A percentile compares a stretch with the other conserved stretches of the same genome.
Conservation (phyloP, 2,797 vertebrate species). For the Dryobates pubescens region DNA sequence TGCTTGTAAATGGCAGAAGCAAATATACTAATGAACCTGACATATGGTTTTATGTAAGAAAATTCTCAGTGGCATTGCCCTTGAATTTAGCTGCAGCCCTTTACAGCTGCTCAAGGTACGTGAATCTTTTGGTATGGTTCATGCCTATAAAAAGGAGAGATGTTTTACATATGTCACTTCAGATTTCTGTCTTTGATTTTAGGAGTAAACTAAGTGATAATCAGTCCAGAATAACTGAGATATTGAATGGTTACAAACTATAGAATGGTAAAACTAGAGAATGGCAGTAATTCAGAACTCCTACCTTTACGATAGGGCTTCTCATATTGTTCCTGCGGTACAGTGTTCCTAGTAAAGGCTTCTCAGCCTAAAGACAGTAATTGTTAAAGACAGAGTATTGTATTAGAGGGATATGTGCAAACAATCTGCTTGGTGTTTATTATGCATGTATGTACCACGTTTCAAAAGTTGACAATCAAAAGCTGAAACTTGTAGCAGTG, state of each 20-base stretch:
- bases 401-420: background rate
- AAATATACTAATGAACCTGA: conserved; percentile 59
- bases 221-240: background rate
- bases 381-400: background rate
- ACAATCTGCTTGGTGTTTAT: background rate
- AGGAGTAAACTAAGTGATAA: background rate
- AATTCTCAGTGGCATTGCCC: conserved; percentile 20
- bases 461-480: background rate
- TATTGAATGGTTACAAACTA: background rate
- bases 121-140: background rate
- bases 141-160: background rate
- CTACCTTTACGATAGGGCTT: background rate
- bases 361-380: background rate
- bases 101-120: conserved; percentile 12
- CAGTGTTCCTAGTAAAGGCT: background rate
- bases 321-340: background rate
- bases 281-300: background rate
- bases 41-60: background rate
- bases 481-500: background rate
- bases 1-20: conserved; percentile 37
- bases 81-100: conserved; percentile 32
- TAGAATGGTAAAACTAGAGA: background rate
- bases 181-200: conserved; percentile 4
- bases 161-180: conserved; percentile 6
- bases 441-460: background rate